Evolutionary conservation across 2,113 vertebrate species (phyloP).

Genomic region (Vicugna pacos): DNA sequence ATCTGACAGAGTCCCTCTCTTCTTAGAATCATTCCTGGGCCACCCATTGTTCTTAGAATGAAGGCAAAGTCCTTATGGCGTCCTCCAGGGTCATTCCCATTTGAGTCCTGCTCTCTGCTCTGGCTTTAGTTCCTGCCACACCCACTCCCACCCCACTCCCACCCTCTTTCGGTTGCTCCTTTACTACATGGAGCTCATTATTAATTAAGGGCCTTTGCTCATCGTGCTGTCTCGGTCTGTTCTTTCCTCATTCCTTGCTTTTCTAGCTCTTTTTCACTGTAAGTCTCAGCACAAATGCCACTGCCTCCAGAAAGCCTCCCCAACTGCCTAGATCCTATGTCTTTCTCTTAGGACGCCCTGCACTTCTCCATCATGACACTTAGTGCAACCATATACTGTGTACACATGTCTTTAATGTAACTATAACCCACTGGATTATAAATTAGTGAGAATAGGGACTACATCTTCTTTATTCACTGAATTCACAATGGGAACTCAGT

Average conservation of each 20-base stretch:
- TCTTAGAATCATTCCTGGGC: not conserved
- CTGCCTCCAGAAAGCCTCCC: not conserved
- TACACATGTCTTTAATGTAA: not conserved
- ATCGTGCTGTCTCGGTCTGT: not conserved
- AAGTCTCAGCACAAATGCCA: not conserved
- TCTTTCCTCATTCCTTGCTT: too few species aligned
- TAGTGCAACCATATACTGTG: too few species aligned
- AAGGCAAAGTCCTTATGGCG: not conserved
- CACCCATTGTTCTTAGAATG: not conserved
- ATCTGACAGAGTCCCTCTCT: not conserved
- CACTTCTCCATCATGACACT: too few species aligned
- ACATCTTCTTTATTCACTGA: not conserved
- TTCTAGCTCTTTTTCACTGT: not conserved
- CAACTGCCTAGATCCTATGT: not conserved
- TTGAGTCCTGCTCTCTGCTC: not conserved
- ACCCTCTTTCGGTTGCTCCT: not conserved
- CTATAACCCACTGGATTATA: not conserved
- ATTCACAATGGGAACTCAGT: not conserved
- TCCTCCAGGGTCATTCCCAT: not conserved
- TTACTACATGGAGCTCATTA: rapidly evolving
- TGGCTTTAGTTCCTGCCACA: not conserved
- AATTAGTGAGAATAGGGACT: not conserved
- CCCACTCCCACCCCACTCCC: too few species aligned
- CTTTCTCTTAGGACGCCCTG: not conserved
- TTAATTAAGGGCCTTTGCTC: not conserved